These are phyloP conservation scores for Rissa tridactyla DNA, from an alignment of 2,113 vertebrate species.

Conservation along the genomic window DNA sequence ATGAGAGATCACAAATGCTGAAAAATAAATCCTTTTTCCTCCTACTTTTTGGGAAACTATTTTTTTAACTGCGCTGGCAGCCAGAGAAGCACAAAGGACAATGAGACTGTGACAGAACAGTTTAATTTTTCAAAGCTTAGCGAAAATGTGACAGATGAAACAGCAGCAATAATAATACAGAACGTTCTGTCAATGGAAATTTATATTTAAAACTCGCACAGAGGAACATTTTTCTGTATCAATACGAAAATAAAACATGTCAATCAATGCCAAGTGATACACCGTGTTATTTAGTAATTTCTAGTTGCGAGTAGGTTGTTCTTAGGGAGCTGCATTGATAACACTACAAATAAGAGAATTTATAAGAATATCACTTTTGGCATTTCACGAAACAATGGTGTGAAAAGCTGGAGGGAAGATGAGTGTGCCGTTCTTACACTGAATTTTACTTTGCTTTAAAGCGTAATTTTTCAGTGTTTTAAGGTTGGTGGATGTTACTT, in stretches of 20 bases:
- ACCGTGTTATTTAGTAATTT: neutral
- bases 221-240: neutral
- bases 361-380: neutral
- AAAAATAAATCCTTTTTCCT: neutral
- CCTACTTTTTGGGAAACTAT: neutral
- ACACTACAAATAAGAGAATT: neutral
- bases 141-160: conserved; percentile 28
- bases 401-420: neutral
- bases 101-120: neutral
- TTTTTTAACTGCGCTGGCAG: neutral
- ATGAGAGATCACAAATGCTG: neutral
- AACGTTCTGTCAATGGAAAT: conserved; percentile 48
- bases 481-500: neutral
- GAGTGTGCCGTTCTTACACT: neutral
- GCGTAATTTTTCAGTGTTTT: neutral
- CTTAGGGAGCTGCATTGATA: neutral
- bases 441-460: neutral
- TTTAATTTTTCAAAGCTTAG: neutral
- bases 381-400: neutral
- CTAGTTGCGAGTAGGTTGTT: neutral
- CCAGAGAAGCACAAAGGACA: conserved; percentile 4
- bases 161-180: conserved; percentile 17
- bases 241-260: conserved; percentile 33
- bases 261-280: conserved; percentile 12
- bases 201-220: neutral